Evolutionary conservation across 2,797 vertebrate species (phyloP).

Genomic region (Apodemus agrarius): DNA sequence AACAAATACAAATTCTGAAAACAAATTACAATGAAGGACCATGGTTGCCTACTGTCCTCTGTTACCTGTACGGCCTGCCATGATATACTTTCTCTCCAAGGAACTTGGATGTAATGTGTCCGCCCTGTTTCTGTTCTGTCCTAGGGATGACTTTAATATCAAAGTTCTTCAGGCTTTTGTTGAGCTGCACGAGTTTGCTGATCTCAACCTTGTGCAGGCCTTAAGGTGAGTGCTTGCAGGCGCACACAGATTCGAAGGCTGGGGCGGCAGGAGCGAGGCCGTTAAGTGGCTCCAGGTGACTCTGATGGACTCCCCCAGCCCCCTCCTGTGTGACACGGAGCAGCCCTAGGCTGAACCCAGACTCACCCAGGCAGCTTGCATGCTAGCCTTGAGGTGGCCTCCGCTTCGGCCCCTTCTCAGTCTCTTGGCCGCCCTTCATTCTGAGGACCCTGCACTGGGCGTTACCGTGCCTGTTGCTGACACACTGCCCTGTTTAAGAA

Average conservation of each 20-base stretch:
- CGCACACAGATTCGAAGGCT: background rate
- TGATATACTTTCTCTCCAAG: background rate
- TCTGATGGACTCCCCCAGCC: too few species aligned
- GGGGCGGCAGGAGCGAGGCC: background rate
- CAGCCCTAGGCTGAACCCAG: background rate
- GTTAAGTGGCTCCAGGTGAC: too few species aligned
- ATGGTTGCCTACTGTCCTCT: background rate
- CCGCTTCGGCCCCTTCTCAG: rapidly evolving
- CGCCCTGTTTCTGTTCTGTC: constrained; percentile 50
- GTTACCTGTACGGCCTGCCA: rapidly evolving
- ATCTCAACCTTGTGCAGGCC: constrained; percentile 98
- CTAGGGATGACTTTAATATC: constrained; percentile 98
- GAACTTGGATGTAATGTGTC: rapidly evolving
- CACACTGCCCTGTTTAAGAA: background rate
- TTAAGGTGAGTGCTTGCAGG: constrained; percentile 90
- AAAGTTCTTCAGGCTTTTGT: constrained; percentile 98
- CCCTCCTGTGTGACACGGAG: background rate
- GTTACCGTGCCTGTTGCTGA: background rate
- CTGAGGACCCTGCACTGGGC: rapidly evolving
- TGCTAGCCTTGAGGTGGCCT: rapidly evolving
- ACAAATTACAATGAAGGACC: rapidly evolving
- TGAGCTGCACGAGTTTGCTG: constrained; percentile 98
- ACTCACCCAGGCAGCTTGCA: rapidly evolving
- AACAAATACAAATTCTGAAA: background rate
- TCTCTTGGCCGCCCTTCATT: background rate